These are phyloP conservation scores for Calephelis virginiensis DNA, from an alignment of 1,140 invertebrate species.

Conservation along the genomic window DNA sequence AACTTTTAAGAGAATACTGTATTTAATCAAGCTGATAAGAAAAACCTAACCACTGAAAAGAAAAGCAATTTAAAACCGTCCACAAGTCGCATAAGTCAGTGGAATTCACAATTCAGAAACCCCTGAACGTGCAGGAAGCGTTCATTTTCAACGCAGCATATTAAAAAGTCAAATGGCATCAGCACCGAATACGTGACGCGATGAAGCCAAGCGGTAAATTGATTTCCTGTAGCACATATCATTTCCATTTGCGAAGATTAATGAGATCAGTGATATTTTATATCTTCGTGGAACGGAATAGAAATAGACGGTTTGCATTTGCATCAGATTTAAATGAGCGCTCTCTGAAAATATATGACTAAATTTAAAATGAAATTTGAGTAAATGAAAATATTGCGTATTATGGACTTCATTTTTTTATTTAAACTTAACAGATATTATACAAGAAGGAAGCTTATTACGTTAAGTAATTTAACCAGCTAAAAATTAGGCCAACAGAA, in stretches of 20 bases:
- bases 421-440: no score
- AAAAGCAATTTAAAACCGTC: constrained; percentile 14
- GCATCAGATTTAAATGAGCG: background rate
- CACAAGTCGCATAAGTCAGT: background rate
- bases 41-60: background rate
- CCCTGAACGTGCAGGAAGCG: constrained; percentile 17
- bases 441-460: no score
- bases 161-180: constrained; percentile 42
- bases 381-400: no score
- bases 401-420: no score
- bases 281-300: background rate
- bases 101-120: constrained; percentile 26
- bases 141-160: constrained; percentile 35
- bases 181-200: constrained; percentile 30
- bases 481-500: no score
- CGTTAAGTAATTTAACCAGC: no score
- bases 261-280: constrained; percentile 18
- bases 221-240: constrained; percentile 38
- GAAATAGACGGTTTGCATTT: constrained; percentile 2
- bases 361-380: background rate
- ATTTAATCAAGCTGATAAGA: no score
- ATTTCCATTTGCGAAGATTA: constrained; percentile 39
- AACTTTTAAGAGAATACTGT: no score
- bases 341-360: background rate
- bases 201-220: constrained; percentile 38